Percentiles rank a stretch among this genome's conserved stretches.
Conservation (phyloP, 2,113 vertebrate species). For the Epinephelus lanceolatus region DNA sequence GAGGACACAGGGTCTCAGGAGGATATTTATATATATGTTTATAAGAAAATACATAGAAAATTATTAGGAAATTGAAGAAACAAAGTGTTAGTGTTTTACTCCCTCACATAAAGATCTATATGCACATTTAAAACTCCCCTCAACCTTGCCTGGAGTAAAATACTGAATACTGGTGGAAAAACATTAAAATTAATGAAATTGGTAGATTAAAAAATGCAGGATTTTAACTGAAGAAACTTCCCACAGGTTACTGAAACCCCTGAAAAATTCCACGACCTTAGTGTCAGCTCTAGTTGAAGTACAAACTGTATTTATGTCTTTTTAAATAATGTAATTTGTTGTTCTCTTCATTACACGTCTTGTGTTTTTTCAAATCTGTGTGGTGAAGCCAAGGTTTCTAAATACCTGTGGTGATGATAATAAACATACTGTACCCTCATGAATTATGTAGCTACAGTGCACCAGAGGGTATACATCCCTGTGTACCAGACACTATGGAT, state of each 20-base stretch:
- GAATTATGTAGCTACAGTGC: conserved; percentile 10
- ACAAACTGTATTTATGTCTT: neutral
- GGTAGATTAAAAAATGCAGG: neutral
- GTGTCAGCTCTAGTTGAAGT: too few species aligned
- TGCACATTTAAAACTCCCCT: neutral
- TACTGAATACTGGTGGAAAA: neutral
- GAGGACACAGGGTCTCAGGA: too few species aligned
- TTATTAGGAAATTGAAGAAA: neutral
- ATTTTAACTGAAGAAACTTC: neutral
- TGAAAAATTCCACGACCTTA: too few species aligned
- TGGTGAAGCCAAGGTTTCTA: neutral
- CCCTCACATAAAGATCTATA: neutral
- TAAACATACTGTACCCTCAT: neutral
- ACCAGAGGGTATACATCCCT: conserved; percentile 5
- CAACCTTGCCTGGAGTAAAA: neutral
- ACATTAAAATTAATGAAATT: neutral
- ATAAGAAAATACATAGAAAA: too few species aligned
- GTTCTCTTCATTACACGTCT: neutral
- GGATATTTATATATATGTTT: too few species aligned
- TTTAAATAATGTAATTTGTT: neutral
- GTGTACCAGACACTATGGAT: conserved; percentile 2
- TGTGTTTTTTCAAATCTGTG: neutral
- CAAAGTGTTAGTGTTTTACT: neutral
- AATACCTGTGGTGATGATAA: neutral
- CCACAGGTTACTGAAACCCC: neutral